Percentiles rank a stretch among this genome's conserved stretches.
Conservation (phyloP, 2,888 invertebrate genomes). For the Portevinia maculata region DNA sequence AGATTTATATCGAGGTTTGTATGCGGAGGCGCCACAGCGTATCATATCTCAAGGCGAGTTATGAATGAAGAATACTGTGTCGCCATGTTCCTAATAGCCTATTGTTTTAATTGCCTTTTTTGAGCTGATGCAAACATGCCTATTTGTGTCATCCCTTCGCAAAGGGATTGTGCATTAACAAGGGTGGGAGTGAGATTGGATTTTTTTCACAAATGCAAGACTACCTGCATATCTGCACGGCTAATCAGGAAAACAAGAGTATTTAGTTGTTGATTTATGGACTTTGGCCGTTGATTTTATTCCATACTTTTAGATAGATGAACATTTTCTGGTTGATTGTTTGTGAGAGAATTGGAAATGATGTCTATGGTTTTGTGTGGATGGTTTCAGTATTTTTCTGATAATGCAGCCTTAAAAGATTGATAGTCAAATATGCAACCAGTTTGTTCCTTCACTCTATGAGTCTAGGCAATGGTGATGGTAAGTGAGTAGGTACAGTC, state of each 20-base stretch:
- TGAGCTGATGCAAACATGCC: conserved; percentile 62
- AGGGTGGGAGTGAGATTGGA: conserved; percentile 49
- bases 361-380: not conserved
- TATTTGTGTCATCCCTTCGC: conserved; percentile 60
- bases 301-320: conserved; percentile 27
- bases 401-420: not conserved
- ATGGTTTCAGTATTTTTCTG: conserved; percentile 4
- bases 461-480: too few relatives aligned
- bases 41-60: conserved; percentile 66
- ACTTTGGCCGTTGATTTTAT: conserved; percentile 52
- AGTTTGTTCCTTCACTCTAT: too few relatives aligned
- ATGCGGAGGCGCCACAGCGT: conserved; percentile 68
- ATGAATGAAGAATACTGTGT: conserved; percentile 68
- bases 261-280: conserved; percentile 68
- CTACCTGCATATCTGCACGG: conserved; percentile 66
- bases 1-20: conserved; percentile 70
- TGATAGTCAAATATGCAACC: not conserved
- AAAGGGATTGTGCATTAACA: conserved; percentile 14
- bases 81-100: conserved; percentile 70
- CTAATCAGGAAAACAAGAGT: conserved; percentile 55
- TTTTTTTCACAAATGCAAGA: not conserved
- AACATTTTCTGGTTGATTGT: conserved; percentile 13
- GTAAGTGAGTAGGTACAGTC: too few relatives aligned
- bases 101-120: conserved; percentile 73
- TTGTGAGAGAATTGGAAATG: conserved; percentile 1